phyloP scores from a whole-genome alignment of 1,140 invertebrate genomes.

The Ceratoteleas bidentatus region DNA sequence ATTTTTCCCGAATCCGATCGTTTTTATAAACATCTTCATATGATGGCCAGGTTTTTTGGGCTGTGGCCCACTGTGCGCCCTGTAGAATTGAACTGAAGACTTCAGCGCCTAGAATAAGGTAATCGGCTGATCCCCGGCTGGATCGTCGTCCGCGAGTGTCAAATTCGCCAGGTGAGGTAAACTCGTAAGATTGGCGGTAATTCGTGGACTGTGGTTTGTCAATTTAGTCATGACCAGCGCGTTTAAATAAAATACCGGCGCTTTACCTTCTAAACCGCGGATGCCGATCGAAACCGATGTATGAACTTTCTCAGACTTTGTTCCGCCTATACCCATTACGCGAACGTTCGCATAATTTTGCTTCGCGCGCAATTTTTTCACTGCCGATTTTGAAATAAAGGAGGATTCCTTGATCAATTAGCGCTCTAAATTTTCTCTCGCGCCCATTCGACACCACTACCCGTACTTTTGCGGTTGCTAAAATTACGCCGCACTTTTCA shows the following conservation, averaged over 20 bases:
- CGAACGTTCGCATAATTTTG: background rate
- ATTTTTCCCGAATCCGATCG: no score
- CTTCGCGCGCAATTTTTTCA: background rate
- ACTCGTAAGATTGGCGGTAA: background rate
- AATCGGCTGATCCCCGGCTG: background rate
- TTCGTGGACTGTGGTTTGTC: background rate
- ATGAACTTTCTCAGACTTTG: constrained; percentile 1
- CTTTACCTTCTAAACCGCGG: background rate
- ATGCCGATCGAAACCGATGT: background rate
- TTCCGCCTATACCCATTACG: constrained; percentile 13
- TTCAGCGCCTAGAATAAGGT: constrained; percentile 5
- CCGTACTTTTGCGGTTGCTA: constrained; percentile 9
- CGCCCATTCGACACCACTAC: background rate
- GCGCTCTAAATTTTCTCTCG: constrained; percentile 2
- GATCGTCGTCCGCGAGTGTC: constrained; percentile 9
- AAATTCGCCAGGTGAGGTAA: constrained; percentile 3
- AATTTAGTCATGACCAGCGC: constrained; percentile 3
- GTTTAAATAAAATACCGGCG: background rate
- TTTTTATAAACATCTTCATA: no score
- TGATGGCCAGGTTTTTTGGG: no score
- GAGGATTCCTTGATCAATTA: constrained; percentile 10
- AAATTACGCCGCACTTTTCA: background rate
- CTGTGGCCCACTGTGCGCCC: no score
- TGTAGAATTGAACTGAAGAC: constrained; percentile 16
- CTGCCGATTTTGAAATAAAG: constrained; percentile 7